Percentiles rank a stretch among this genome's conserved stretches.
Conservation (phyloP, 2,797 vertebrate species). For the Myotis planiceps region DNA sequence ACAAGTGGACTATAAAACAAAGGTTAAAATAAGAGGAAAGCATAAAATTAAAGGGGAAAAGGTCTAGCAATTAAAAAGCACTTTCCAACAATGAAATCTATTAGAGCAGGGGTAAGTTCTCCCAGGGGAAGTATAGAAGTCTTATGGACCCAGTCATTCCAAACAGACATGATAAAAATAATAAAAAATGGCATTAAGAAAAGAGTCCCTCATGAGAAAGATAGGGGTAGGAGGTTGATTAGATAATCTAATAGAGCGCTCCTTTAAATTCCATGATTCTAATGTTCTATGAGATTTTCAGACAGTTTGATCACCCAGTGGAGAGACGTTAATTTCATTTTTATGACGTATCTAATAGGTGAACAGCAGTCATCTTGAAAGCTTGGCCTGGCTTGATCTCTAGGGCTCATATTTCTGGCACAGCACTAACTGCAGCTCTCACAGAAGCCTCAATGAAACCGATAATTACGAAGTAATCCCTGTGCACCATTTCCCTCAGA, state of each 20-base stretch:
- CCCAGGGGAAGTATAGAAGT: constrained; percentile 48
- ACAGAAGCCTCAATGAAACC: constrained; percentile 67
- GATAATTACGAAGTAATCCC: constrained; percentile 69
- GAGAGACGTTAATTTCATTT: constrained; percentile 73
- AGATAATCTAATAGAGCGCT: constrained; percentile 58
- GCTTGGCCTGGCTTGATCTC: constrained; percentile 53
- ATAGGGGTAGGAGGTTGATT: constrained; percentile 15
- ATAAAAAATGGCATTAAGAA: constrained; percentile 56
- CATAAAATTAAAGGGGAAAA: not conserved
- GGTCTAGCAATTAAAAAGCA: constrained; percentile 45
- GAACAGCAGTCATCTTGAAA: constrained; percentile 51
- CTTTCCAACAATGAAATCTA: constrained; percentile 60
- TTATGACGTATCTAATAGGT: constrained; percentile 70
- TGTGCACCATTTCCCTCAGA: constrained; percentile 65
- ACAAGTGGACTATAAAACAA: not conserved
- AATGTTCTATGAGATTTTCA: constrained; percentile 63
- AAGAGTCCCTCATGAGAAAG: constrained; percentile 39
- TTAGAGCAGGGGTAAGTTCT: constrained; percentile 62
- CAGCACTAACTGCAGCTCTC: constrained; percentile 1
- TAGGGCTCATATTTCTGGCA: constrained; percentile 52
- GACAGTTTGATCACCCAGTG: constrained; percentile 53
- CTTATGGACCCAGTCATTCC: constrained; percentile 60
- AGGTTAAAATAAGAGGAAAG: not conserved
- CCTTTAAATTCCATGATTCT: constrained; percentile 62
- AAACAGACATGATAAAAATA: constrained; percentile 62